These are phyloP conservation scores for Sebastes steindachneri DNA, from an alignment of 2,797 vertebrate genomes.

Conservation along the genomic window DNA sequence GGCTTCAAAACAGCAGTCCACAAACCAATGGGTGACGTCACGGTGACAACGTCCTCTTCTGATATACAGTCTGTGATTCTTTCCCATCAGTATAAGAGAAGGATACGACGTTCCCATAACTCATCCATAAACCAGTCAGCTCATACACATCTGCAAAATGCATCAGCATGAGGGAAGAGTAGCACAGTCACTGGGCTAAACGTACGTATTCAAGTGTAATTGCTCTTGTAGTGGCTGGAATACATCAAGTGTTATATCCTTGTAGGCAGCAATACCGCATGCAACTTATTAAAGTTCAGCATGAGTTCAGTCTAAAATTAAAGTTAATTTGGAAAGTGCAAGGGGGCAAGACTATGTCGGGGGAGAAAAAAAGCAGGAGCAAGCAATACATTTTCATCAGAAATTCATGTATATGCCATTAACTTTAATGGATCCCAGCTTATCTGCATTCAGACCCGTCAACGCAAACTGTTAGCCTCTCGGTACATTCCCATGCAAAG, in stretches of 20 bases:
- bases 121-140: not conserved
- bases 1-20: too few species aligned
- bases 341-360: not conserved
- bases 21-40: too few species aligned
- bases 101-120: conserved; percentile 27
- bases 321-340: not conserved
- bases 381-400: not conserved
- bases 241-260: conserved; percentile 3
- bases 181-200: not conserved
- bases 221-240: conserved; percentile 19
- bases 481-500: conserved; percentile 35
- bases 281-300: conserved; percentile 40
- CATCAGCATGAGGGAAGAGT: conserved; percentile 14
- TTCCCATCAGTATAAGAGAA: conserved; percentile 9
- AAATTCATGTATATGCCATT: conserved; percentile 26
- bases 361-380: not conserved
- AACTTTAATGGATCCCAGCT: conserved; percentile 29
- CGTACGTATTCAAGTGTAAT: conserved; percentile 12
- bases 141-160: conserved; percentile 36
- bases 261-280: not conserved
- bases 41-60: too few species aligned
- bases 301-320: conserved; percentile 31
- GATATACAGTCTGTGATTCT: too few species aligned
- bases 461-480: conserved; percentile 33
- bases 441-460: conserved; percentile 43